These are phyloP conservation scores for Parascotia fuliginaria DNA, from an alignment of 2,888 invertebrate genomes.

Conservation along the genomic window DNA sequence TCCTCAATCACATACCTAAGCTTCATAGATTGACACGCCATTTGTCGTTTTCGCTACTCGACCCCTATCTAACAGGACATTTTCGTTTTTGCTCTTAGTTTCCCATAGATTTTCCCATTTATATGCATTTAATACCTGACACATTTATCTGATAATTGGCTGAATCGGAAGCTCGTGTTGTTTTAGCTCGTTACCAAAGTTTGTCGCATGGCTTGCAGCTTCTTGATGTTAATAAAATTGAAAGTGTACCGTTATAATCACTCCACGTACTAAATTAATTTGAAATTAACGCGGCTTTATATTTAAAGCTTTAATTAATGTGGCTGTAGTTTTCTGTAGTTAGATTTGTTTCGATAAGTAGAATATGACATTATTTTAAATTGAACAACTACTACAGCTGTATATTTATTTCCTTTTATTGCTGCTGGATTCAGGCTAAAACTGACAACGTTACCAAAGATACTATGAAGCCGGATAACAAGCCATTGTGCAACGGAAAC, in stretches of 20 bases:
- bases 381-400: background rate
- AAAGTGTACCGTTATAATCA: background rate
- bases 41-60: conserved; percentile 30
- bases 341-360: background rate
- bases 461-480: conserved; percentile 41
- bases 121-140: conserved; percentile 18
- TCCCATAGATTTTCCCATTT: conserved; percentile 22
- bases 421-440: conserved; percentile 54
- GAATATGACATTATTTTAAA: background rate
- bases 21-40: conserved; percentile 35
- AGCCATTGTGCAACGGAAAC: conserved; percentile 58
- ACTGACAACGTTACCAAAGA: conserved; percentile 44
- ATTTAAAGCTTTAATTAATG: background rate
- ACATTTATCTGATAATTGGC: no score
- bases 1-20: conserved; percentile 17
- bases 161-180: no score
- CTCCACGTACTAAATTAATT: background rate
- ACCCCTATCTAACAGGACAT: conserved; percentile 14
- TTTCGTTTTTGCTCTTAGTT: conserved; percentile 25
- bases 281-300: background rate
- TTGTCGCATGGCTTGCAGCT: conserved; percentile 30
- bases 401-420: conserved; percentile 41
- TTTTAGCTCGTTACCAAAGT: no score
- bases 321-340: background rate
- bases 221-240: conserved; percentile 17